phyloP scores from a whole-genome alignment of 1,140 invertebrate species.

The Zaprionus camerounensis region DNA sequence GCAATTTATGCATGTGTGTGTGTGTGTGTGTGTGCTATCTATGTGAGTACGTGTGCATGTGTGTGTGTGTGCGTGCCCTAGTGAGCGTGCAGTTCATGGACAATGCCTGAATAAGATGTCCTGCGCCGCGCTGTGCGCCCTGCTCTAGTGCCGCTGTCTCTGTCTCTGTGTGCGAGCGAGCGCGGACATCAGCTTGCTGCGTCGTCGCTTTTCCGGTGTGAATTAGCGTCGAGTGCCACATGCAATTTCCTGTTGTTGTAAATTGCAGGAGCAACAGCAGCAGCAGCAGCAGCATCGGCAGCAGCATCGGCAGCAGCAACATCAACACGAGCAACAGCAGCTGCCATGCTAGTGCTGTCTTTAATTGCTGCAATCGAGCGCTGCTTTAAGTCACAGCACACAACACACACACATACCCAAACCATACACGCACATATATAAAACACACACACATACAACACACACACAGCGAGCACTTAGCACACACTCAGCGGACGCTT shows the following conservation, averaged over 20 bases:
- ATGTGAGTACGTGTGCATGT: slow-evolving; percentile 3
- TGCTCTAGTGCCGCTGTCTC: neutral
- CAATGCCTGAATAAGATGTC: slow-evolving; percentile 57
- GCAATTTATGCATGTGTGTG: slow-evolving; percentile 53
- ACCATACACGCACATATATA: slow-evolving; percentile 29
- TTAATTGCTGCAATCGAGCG: slow-evolving; percentile 58
- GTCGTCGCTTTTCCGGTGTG: slow-evolving; percentile 69
- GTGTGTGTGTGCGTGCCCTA: slow-evolving; percentile 21
- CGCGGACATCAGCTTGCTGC: slow-evolving; percentile 46
- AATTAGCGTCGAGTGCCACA: slow-evolving; percentile 73
- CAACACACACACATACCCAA: slow-evolving; percentile 25
- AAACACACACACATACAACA: slow-evolving; percentile 36
- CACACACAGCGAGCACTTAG: slow-evolving; percentile 52
- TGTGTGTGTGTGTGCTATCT: slow-evolving; percentile 12
- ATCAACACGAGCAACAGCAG: slow-evolving; percentile 11
- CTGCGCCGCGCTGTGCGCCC: slow-evolving; percentile 14
- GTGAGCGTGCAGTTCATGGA: slow-evolving; percentile 48
- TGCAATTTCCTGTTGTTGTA: slow-evolving; percentile 75
- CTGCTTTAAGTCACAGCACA: slow-evolving; percentile 42
- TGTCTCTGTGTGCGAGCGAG: slow-evolving; percentile 11
- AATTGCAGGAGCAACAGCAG: slow-evolving; percentile 51
- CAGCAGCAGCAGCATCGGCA: slow-evolving; percentile 10
- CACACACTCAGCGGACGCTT: slow-evolving; percentile 28
- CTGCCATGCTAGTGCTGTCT: slow-evolving; percentile 43
- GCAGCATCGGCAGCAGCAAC: slow-evolving; percentile 5